These are phyloP conservation scores for Sebastes flavidus DNA, from an alignment of 2,797 vertebrate genomes.

Conservation along the genomic window DNA sequence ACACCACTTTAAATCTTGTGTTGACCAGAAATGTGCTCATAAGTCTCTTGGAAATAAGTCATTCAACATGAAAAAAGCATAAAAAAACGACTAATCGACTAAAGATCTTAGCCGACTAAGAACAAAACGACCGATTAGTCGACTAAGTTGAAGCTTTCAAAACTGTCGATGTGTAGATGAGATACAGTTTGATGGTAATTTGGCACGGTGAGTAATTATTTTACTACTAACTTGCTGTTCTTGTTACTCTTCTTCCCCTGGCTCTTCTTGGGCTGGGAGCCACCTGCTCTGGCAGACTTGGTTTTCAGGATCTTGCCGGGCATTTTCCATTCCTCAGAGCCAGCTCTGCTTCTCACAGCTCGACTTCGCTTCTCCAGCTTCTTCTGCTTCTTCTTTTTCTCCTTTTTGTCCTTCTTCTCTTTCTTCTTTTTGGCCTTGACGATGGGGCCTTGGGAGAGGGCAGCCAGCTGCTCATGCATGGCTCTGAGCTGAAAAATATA, in stretches of 20 bases:
- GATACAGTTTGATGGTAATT: background rate
- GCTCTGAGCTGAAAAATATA: conserved; percentile 84
- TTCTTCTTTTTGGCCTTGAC: conserved; percentile 92
- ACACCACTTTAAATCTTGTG: too few species aligned
- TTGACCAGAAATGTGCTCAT: too few species aligned
- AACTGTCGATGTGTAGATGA: background rate
- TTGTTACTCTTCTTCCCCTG: conserved; percentile 82
- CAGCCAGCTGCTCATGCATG: conserved; percentile 93
- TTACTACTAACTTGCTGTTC: conserved; percentile 78
- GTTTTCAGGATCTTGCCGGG: conserved; percentile 75
- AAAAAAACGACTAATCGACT: too few species aligned
- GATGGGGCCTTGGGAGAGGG: conserved; percentile 92
- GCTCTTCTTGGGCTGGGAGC: conserved; percentile 74
- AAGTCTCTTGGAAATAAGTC: too few species aligned
- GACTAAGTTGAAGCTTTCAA: background rate
- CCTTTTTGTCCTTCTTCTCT: conserved; percentile 91
- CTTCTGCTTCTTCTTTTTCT: conserved; percentile 77
- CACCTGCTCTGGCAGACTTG: conserved; percentile 77
- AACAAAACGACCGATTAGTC: too few species aligned
- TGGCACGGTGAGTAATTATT: background rate
- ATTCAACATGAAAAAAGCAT: too few species aligned
- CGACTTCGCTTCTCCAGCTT: conserved; percentile 87
- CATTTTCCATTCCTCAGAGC: conserved; percentile 83
- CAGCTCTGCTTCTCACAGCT: conserved; percentile 72
- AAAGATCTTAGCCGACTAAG: too few species aligned